phyloP scores from a whole-genome alignment of 2,113 vertebrate species.

The Rallus limicola region DNA sequence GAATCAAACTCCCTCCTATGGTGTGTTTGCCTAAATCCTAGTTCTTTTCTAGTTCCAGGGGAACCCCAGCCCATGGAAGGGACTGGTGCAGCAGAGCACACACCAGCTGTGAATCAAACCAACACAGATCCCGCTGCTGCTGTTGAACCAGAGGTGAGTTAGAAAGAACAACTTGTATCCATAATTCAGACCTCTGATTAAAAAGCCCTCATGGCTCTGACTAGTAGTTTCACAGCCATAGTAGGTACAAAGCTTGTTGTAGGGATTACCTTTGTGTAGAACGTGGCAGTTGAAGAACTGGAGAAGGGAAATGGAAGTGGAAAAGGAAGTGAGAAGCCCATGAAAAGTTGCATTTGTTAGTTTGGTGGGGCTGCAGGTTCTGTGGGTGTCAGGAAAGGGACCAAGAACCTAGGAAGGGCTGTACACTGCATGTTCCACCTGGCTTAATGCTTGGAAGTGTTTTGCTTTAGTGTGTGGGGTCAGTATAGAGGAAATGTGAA shows the following conservation, averaged over 20 bases:
- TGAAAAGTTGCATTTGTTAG: neutral
- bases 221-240: neutral
- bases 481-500: neutral
- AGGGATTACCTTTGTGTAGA: neutral
- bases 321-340: neutral
- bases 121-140: slow-evolving; percentile 61
- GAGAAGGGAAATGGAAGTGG: neutral
- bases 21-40: neutral
- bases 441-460: fast-evolving
- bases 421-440: fast-evolving
- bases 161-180: neutral
- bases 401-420: neutral
- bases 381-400: neutral
- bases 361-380: neutral
- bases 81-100: slow-evolving; percentile 64
- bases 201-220: neutral
- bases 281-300: fast-evolving
- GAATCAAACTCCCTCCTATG: neutral
- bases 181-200: neutral
- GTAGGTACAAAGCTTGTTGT: neutral
- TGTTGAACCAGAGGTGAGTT: slow-evolving; percentile 66
- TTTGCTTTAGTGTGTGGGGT: neutral
- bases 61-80: slow-evolving; percentile 82
- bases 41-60: slow-evolving; percentile 74
- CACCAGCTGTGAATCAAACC: slow-evolving; percentile 63